Conservation (phyloP, 2,888 invertebrate genomes). For the Lasioglossum leucozonium region DNA sequence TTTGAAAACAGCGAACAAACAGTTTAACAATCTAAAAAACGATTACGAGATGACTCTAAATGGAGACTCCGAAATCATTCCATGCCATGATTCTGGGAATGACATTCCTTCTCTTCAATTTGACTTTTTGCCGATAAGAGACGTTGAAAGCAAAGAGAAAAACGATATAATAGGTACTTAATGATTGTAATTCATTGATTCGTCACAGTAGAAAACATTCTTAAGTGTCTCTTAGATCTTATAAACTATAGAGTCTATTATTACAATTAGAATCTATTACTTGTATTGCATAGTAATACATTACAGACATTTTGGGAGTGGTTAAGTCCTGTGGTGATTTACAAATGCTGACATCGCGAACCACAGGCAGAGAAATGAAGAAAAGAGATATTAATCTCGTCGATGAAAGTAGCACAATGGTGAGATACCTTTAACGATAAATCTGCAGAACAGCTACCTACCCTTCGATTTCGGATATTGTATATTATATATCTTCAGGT, state of each 20-base stretch:
- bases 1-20: constrained; percentile 97
- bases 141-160: constrained; percentile 88
- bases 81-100: constrained; percentile 83
- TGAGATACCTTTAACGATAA: constrained; percentile 81
- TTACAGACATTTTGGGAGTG: constrained; percentile 94
- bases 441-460: not conserved
- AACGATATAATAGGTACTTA: constrained; percentile 90
- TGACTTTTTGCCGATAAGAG: constrained; percentile 86
- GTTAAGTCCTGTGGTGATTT: constrained; percentile 91
- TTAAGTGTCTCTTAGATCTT: no score
- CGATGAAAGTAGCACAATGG: constrained; percentile 92
- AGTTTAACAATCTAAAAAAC: constrained; percentile 92
- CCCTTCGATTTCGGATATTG: not conserved
- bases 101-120: constrained; percentile 90
- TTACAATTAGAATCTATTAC: not conserved
- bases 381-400: constrained; percentile 95
- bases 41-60: constrained; percentile 98
- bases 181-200: not conserved
- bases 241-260: not conserved
- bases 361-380: constrained; percentile 92
- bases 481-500: constrained; percentile 42
- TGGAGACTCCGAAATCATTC: constrained; percentile 88
- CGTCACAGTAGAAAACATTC: no score
- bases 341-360: constrained; percentile 89
- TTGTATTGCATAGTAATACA: not conserved